Evolutionary conservation across 2,888 invertebrate species (phyloP).

Genomic region (Heliconius charithonia): DNA sequence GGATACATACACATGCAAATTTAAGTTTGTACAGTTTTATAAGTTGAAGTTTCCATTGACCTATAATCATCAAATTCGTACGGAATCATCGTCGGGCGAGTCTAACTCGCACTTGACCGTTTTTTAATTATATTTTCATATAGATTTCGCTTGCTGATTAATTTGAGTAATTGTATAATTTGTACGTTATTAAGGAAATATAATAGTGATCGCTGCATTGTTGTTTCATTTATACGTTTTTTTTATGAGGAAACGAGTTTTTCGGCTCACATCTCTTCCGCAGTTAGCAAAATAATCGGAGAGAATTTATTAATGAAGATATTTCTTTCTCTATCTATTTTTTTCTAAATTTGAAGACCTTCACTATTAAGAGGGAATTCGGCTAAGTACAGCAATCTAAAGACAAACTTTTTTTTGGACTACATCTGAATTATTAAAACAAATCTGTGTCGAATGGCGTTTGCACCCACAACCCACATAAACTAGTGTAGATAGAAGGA

Average conservation of each 20-base stretch:
- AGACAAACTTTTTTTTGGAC: too few relatives aligned
- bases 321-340: too few relatives aligned
- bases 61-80: not conserved
- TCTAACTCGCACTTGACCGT: not conserved
- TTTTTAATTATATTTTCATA: not conserved
- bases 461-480: too few relatives aligned
- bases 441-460: too few relatives aligned
- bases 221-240: not conserved
- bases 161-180: conserved; percentile 1
- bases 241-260: not conserved
- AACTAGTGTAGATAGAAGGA: too few relatives aligned
- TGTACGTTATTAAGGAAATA: conserved; percentile 6
- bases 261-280: not conserved
- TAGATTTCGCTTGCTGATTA: not conserved
- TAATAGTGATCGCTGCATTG: not conserved
- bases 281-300: too few relatives aligned
- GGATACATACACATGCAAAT: too few relatives aligned
- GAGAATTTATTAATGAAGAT: too few relatives aligned
- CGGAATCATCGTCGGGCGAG: not conserved
- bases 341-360: too few relatives aligned
- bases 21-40: too few relatives aligned
- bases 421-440: too few relatives aligned
- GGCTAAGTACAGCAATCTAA: too few relatives aligned
- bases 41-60: not conserved
- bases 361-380: not conserved